phyloP scores from a whole-genome alignment of 2,113 vertebrate genomes.

The Platysteira castanea region DNA sequence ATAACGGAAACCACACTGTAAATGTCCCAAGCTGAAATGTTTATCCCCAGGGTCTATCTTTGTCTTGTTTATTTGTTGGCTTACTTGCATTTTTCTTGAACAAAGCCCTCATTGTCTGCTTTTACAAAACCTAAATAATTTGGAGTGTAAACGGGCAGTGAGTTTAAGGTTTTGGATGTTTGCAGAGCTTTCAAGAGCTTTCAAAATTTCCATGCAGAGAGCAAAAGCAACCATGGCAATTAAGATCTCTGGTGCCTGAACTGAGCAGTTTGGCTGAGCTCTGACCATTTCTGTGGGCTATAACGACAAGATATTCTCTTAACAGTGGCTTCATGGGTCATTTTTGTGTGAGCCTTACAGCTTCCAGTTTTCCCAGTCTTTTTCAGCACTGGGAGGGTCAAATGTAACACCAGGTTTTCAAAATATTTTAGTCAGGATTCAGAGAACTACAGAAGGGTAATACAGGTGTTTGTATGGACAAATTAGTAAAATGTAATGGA shows the following conservation, averaged over 20 bases:
- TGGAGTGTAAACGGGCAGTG: background rate
- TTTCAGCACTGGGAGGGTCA: background rate
- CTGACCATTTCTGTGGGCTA: background rate
- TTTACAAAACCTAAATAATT: background rate
- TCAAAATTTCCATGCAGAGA: background rate
- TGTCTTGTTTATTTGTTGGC: background rate
- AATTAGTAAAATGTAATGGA: background rate
- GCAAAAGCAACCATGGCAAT: background rate
- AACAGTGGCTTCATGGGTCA: background rate
- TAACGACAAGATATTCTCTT: background rate
- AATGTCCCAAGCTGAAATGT: background rate
- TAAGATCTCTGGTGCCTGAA: background rate
- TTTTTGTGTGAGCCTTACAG: background rate
- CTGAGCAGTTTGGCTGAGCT: background rate
- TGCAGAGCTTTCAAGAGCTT: background rate
- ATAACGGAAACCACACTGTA: background rate
- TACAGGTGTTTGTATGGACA: background rate
- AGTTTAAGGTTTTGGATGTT: background rate
- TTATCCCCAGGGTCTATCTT: background rate
- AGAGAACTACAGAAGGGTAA: background rate
- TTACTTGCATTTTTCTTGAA: constrained; percentile 1
- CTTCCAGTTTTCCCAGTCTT: background rate
- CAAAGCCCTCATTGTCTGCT: background rate
- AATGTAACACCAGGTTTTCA: background rate
- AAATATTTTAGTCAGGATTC: background rate